phyloP scores from a whole-genome alignment of 2,888 invertebrate species.

The Plagiodera versicolora region DNA sequence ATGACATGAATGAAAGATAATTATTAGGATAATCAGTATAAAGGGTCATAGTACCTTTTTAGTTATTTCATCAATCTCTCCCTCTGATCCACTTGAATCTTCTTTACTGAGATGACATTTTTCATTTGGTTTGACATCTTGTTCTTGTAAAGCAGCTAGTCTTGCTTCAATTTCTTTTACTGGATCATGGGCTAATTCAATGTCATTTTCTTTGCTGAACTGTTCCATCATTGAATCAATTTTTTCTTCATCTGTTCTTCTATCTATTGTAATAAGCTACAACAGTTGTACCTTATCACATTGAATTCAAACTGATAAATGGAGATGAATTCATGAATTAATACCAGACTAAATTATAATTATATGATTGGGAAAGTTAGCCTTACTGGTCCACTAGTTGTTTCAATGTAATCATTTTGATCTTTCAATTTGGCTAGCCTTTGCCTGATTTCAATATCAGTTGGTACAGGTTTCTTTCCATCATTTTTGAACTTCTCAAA shows the following conservation, averaged over 20 bases:
- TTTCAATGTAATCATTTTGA: slow-evolving; percentile 52
- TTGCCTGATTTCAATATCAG: slow-evolving; percentile 66
- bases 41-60: slow-evolving; percentile 46
- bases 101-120: slow-evolving; percentile 49
- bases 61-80: slow-evolving; percentile 51
- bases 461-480: slow-evolving; percentile 55
- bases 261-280: slow-evolving; percentile 59
- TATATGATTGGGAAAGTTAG: neutral
- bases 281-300: no score
- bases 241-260: slow-evolving; percentile 70
- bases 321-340: no score
- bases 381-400: slow-evolving; percentile 47
- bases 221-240: slow-evolving; percentile 67
- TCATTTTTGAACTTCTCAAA: slow-evolving; percentile 68
- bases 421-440: slow-evolving; percentile 72
- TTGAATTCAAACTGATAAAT: no score
- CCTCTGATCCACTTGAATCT: slow-evolving; percentile 49
- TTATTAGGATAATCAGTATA: neutral
- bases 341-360: no score
- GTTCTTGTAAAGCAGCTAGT: slow-evolving; percentile 58
- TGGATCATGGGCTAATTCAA: slow-evolving; percentile 55
- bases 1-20: neutral
- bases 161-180: slow-evolving; percentile 60
- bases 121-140: slow-evolving; percentile 52
- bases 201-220: slow-evolving; percentile 56